Evolutionary conservation across 2,888 invertebrate species (phyloP), one percentile per base, ranked within the genome.

Genomic region (Campoplex nolae): DNA sequence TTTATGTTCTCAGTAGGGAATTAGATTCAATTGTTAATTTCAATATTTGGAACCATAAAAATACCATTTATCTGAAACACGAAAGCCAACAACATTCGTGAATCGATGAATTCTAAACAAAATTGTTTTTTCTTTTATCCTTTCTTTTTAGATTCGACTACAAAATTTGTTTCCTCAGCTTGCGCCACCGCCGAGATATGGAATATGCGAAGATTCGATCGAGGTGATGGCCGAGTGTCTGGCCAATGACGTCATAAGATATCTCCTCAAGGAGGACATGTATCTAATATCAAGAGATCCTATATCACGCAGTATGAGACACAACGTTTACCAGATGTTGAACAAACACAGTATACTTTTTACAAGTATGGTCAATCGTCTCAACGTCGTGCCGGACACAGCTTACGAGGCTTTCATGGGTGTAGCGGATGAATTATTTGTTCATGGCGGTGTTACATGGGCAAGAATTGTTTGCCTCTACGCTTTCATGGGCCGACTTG

Each of bases 371-470:
- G 94, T 95, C 9, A 94, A 94, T 84, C 92, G 95, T 88, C 89
- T 95, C 68, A 93, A 94, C 87, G 94, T 95, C 23, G 93, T 93
- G n/a, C 93, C 94, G 51, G 95, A 95, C 67, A 93, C 94, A 0
- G 94, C 94, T 1, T 94, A 94, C 83, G 94, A 94, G 83, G 93
- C 94, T 18, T 94, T 94, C 83, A 93, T 91, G 89, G 93, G 93
- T 16, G 94, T 95, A 42, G 95, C 95, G n/a, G 94, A 95, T 87
- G 95, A 95, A 90, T 89, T 95, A n/a, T 95, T 95, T 80, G 88
- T 92, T 4, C 90, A 93, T 77, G 95, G 94, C 54, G 94, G 91
- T 45, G 91, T 94, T n/a, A 95, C 95, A 68, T 95, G 95, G 95
- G 94, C 95, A 0, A 92, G 94, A 78, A 94, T 95, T 68, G 93